Evolutionary conservation across 2,888 invertebrate species (phyloP).

Genomic region (Epinotia ramella): DNA sequence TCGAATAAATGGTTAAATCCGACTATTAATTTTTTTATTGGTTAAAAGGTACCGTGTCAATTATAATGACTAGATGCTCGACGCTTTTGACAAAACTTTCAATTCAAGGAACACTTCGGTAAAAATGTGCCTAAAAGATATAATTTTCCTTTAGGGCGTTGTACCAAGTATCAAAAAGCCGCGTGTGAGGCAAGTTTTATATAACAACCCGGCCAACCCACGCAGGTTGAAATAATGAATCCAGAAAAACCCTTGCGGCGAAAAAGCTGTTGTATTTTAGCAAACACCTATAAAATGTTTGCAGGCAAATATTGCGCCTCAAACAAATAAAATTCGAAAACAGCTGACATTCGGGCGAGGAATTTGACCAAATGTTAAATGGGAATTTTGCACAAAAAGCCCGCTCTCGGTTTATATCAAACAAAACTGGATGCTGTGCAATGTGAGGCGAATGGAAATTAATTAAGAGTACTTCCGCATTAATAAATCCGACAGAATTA

Average conservation of each 20-base stretch:
- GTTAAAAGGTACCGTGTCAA: constrained; percentile 31
- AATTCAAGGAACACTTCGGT: neutral
- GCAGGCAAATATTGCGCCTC: constrained; percentile 26
- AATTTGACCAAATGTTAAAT: constrained; percentile 40
- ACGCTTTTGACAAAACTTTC: constrained; percentile 29
- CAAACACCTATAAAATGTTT: constrained; percentile 37
- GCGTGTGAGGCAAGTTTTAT: neutral
- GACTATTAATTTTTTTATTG: constrained; percentile 22
- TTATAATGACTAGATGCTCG: constrained; percentile 26
- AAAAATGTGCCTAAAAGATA: neutral
- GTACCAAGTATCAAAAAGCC: neutral
- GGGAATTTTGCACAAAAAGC: constrained; percentile 30
- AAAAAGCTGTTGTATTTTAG: constrained; percentile 27
- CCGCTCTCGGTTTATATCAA: constrained; percentile 24
- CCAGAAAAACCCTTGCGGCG: constrained; percentile 28
- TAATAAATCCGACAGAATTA: constrained; percentile 17
- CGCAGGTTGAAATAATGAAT: constrained; percentile 28
- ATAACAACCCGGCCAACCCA: neutral
- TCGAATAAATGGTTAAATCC: constrained; percentile 20
- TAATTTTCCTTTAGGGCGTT: neutral
- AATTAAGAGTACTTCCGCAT: constrained; percentile 38
- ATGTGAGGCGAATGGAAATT: constrained; percentile 30
- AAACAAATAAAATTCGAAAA: constrained; percentile 39
- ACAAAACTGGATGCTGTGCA: constrained; percentile 31
- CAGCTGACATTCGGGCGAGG: constrained; percentile 31